Percentiles rank a stretch among this genome's conserved stretches.
These are phyloP conservation scores for Junonia oenone DNA, from an alignment of 2,888 invertebrate species.

Conservation along the genomic window DNA sequence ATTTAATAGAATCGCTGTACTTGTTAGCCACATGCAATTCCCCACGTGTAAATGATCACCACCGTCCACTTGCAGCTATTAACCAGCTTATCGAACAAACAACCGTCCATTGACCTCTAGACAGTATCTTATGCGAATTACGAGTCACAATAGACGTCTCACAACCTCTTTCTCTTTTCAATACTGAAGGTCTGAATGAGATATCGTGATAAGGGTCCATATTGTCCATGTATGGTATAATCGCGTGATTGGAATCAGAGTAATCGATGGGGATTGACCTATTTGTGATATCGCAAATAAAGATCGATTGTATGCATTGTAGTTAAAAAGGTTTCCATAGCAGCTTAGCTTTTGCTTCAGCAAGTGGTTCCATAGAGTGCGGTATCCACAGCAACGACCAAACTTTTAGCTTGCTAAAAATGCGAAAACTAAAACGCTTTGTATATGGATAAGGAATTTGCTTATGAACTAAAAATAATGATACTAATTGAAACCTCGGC, in stretches of 20 bases:
- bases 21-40: no score
- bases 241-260: slow-evolving; percentile 37
- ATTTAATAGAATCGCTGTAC: no score
- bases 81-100: background rate
- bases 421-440: no score
- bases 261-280: background rate
- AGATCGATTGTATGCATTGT: background rate
- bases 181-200: slow-evolving; percentile 28
- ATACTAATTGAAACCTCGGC: no score
- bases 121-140: slow-evolving; percentile 7
- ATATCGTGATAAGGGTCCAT: slow-evolving; percentile 30
- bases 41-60: no score
- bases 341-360: no score
- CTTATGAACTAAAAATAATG: no score
- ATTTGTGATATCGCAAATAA: background rate
- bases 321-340: no score
- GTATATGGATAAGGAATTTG: no score
- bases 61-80: background rate
- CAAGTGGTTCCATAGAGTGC: no score
- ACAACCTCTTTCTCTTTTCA: slow-evolving; percentile 27
- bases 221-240: slow-evolving; percentile 33
- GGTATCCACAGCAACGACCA: no score
- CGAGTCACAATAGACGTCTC: slow-evolving; percentile 15
- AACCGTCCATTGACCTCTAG: background rate
- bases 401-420: no score